Evolutionary conservation across 2,888 invertebrate genomes (phyloP), one percentile per base, ranked within the genome.

Genomic region (Carpatolechia fugitivella): DNA sequence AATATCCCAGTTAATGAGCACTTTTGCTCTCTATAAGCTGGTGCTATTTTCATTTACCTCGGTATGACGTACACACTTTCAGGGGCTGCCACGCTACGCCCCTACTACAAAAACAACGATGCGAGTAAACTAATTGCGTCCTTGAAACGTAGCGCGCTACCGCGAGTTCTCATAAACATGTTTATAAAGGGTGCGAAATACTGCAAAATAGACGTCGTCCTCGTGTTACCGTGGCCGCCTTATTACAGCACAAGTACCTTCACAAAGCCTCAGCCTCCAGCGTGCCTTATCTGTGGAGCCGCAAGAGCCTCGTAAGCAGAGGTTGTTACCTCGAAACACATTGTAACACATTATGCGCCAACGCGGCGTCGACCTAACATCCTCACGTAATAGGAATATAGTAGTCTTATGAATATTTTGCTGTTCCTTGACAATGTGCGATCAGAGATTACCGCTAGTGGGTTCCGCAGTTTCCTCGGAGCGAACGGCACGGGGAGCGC

Each of bases 281-380:
- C 85, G 86, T 86, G 87, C 85, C 86, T 85, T 88, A 87, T 87
- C 87, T 82, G 76, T 73, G 74, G 78, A 68, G 74, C 78, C 82
- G 76, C 73, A 72, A 77, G 80, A 80, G 80, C 77, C 78, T 80
- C 79, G 79, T 87, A 86, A 85, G 84, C 86, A 68, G 79, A 79
- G 77, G 84, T 85, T 83, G 85, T 84, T 87, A 86, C 86, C 84
- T 83, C 78, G 62, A 74, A 84, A 87, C 84, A 87, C 83, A 85
- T 86, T 86, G 85, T 82, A 82, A 72, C 82, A 85, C 82, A 85
- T 87, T 86, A 87, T 83, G 84, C 82, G 78, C 76, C 74, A 71
- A 72, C 72, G 78, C 75, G 75, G 74, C 77, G 71, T 73, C 79
- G 72, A 78, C 78, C 76, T 76, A 77, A 70, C 78, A 74, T 79